A percentile compares a stretch with the other conserved stretches of the same genome.
Conservation (phyloP, 2,113 vertebrate species). For the Spilogale gracilis region DNA sequence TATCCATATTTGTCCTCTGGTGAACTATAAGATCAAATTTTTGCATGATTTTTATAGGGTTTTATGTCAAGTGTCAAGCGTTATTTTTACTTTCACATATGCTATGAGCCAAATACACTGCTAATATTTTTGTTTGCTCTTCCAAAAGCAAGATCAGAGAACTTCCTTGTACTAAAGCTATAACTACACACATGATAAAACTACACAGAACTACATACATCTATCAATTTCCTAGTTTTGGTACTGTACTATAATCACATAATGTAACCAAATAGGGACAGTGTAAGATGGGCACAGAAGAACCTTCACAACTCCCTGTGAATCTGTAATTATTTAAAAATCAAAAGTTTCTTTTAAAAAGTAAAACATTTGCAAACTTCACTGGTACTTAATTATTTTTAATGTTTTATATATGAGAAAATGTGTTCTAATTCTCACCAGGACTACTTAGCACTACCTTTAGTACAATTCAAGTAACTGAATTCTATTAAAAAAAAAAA, state of each 20-base stretch:
- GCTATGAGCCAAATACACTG: not conserved
- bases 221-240: not conserved
- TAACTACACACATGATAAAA: slow-evolving; percentile 17
- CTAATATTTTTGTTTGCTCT: slow-evolving; percentile 10
- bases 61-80: not conserved
- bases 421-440: not conserved
- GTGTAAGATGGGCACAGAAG: not conserved
- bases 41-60: slow-evolving; percentile 7
- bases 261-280: not conserved
- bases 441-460: not conserved
- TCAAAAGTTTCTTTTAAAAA: not conserved
- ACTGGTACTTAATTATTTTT: not conserved
- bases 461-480: not conserved
- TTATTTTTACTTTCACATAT: not conserved
- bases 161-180: not conserved
- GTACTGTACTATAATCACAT: not conserved
- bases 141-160: not conserved
- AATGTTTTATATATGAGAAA: slow-evolving; percentile 18
- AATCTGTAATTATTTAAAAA: slow-evolving; percentile 19
- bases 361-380: slow-evolving; percentile 17
- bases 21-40: slow-evolving; percentile 18
- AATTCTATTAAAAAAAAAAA: not conserved
- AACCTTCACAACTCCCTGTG: not conserved
- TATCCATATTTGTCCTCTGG: not conserved
- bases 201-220: not conserved